phyloP scores from a whole-genome alignment of 2,797 vertebrate species.

The Carcharodon carcharias region DNA sequence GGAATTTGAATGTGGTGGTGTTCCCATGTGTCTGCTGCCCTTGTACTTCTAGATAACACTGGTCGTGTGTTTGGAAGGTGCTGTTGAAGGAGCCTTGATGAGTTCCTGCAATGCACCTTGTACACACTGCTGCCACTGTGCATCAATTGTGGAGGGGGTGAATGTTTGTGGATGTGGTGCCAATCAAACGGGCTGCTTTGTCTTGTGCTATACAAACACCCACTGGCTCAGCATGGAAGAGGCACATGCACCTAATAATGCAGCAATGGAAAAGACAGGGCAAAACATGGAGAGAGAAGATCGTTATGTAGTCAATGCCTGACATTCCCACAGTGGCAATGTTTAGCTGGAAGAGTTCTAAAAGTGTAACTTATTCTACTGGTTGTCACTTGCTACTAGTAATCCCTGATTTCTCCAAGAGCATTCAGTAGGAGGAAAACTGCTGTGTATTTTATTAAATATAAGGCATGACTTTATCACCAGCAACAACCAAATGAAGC shows the following conservation, averaged over 20 bases:
- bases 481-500: not conserved
- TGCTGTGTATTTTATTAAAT: not conserved
- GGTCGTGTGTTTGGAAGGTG: no score
- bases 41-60: no score
- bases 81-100: no score
- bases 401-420: constrained; percentile 7
- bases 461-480: not conserved
- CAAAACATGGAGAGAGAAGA: not conserved
- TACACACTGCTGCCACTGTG: no score
- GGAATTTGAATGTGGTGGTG: no score
- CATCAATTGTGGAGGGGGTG: no score
- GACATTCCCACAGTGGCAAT: not conserved
- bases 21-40: no score
- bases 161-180: no score
- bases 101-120: no score
- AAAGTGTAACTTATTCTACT: not conserved
- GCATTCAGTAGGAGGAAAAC: constrained; percentile 3
- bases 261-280: not conserved
- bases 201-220: no score
- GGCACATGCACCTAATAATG: not conserved
- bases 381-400: not conserved
- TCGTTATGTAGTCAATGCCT: not conserved
- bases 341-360: not conserved
- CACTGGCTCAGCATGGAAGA: not conserved
- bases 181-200: no score